phyloP scores from a whole-genome alignment of 1,140 invertebrate species.

The Leguminivora glycinivorella region DNA sequence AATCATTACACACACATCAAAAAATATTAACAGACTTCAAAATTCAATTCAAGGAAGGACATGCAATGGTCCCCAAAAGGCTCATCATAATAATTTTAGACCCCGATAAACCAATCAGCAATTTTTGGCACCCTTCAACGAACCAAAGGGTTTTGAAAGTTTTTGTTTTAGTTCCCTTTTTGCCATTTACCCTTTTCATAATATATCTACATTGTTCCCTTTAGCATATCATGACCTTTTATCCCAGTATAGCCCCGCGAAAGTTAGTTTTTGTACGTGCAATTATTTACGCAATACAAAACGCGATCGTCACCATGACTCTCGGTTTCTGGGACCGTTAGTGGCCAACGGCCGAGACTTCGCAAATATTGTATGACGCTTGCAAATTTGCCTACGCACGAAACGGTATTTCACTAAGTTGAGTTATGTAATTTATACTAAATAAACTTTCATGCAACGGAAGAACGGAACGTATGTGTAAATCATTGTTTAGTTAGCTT shows the following conservation, averaged over 20 bases:
- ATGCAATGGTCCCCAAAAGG: no score
- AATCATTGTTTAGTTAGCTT: no score
- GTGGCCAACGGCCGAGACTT: slow-evolving; percentile 48
- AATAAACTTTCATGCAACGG: neutral
- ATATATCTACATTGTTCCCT: neutral
- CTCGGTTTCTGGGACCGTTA: slow-evolving; percentile 53
- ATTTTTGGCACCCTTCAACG: neutral
- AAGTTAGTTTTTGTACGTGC: neutral
- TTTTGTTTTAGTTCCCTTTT: neutral
- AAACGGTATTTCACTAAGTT: neutral
- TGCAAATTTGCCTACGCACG: neutral
- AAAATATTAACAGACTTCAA: no score
- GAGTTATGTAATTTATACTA: neutral
- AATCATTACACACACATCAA: no score
- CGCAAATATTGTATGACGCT: slow-evolving; percentile 34
- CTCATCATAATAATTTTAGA: neutral
- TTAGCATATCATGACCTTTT: neutral
- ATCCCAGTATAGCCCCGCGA: neutral
- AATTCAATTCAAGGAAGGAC: no score
- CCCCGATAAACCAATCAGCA: neutral
- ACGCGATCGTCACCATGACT: slow-evolving; percentile 48
- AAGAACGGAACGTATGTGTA: neutral
- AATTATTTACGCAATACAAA: neutral
- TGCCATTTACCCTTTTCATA: neutral
- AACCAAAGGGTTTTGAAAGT: neutral